phyloP scores from a whole-genome alignment of 2,113 vertebrate species.

The Rhinolophus sinicus region DNA sequence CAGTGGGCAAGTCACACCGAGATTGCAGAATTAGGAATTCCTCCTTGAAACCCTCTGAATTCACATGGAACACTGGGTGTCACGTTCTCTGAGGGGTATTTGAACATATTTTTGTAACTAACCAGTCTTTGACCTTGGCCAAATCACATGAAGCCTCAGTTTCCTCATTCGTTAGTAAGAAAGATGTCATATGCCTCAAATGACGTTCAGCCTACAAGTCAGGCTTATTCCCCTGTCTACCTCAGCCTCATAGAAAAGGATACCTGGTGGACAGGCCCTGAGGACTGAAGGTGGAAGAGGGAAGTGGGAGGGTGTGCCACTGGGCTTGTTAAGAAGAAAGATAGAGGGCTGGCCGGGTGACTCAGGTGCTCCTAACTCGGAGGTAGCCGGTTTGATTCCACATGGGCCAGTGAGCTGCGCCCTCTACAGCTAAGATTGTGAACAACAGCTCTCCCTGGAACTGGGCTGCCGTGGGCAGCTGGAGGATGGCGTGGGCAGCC shows the following conservation, averaged over 20 bases:
- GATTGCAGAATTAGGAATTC: neutral
- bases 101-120: neutral
- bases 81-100: neutral
- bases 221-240: neutral
- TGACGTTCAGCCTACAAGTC: neutral
- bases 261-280: neutral
- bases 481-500: too few relatives aligned
- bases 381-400: too few relatives aligned
- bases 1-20: neutral
- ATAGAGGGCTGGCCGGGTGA: too few relatives aligned
- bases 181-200: neutral
- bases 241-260: neutral
- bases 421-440: too few relatives aligned
- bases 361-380: too few relatives aligned
- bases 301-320: neutral
- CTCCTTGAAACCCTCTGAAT: neutral
- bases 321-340: neutral
- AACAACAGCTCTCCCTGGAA: too few relatives aligned
- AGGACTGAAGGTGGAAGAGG: neutral
- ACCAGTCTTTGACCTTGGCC: neutral
- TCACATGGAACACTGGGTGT: accelerated
- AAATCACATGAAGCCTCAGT: neutral
- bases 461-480: too few relatives aligned
- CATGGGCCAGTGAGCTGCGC: too few relatives aligned
- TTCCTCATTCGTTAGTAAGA: neutral